These are phyloP conservation scores for Sitta europaea DNA, from an alignment of 2,113 vertebrate species.

Conservation along the genomic window DNA sequence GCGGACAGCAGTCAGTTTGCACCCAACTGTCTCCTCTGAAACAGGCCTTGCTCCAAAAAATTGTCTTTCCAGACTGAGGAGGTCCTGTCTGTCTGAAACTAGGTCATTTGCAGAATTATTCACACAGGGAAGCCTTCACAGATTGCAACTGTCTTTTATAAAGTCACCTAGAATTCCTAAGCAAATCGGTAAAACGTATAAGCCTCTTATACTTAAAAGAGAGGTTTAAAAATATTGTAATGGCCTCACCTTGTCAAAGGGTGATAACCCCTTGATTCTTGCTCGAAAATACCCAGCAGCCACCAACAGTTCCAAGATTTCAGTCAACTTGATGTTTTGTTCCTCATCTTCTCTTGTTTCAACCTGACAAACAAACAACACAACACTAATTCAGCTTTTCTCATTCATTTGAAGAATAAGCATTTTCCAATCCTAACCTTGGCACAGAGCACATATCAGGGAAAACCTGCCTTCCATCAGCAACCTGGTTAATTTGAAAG, in stretches of 20 bases:
- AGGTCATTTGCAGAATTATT: neutral
- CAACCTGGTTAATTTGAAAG: neutral
- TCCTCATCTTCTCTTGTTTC: slow-evolving; percentile 97
- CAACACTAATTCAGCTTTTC: neutral
- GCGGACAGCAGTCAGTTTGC: neutral
- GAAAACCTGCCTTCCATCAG: neutral
- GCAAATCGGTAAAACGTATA: neutral
- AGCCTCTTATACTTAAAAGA: neutral
- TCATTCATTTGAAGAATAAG: neutral
- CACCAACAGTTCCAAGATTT: slow-evolving; percentile 94
- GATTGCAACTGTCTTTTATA: neutral
- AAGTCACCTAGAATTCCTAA: neutral
- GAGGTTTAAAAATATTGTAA: neutral
- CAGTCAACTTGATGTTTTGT: slow-evolving; percentile 87
- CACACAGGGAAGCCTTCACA: neutral
- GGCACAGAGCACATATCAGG: rapidly evolving
- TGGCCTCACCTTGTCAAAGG: slow-evolving; percentile 90
- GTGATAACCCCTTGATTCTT: slow-evolving; percentile 93
- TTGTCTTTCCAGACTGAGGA: neutral
- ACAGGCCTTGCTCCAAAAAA: neutral
- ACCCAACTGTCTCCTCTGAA: neutral
- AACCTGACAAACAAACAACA: slow-evolving; percentile 73
- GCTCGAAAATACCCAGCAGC: slow-evolving; percentile 97
- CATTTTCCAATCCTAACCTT: neutral
- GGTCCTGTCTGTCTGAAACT: neutral